phyloP scores from a whole-genome alignment of 2,888 invertebrate species.

The Schizaphis graminum region DNA sequence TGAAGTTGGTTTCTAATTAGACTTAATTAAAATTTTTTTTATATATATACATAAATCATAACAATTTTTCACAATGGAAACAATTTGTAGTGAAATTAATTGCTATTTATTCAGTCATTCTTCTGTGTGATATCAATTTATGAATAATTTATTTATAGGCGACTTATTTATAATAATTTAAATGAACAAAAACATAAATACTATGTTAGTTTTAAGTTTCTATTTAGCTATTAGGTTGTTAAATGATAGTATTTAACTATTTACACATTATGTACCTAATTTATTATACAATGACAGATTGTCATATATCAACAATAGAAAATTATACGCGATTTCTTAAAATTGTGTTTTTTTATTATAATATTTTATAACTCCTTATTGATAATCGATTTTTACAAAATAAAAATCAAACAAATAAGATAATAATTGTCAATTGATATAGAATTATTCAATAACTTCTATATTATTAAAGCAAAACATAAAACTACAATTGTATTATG shows the following conservation, averaged over 20 bases:
- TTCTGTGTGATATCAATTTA: slow-evolving; percentile 65
- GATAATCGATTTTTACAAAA: not conserved
- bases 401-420: not conserved
- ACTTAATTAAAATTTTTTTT: slow-evolving; percentile 35
- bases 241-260: slow-evolving; percentile 62
- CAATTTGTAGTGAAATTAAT: slow-evolving; percentile 59
- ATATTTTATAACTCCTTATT: slow-evolving; percentile 16
- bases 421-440: not conserved
- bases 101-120: slow-evolving; percentile 66
- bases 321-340: slow-evolving; percentile 64
- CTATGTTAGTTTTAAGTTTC: slow-evolving; percentile 62
- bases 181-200: slow-evolving; percentile 58
- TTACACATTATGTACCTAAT: slow-evolving; percentile 64
- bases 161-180: slow-evolving; percentile 62
- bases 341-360: slow-evolving; percentile 32
- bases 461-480: not conserved
- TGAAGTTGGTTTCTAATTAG: slow-evolving; percentile 46
- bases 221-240: slow-evolving; percentile 63
- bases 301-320: slow-evolving; percentile 60
- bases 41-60: slow-evolving; percentile 44
- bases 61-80: slow-evolving; percentile 41
- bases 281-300: slow-evolving; percentile 58
- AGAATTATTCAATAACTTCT: not conserved
- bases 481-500: not conserved
- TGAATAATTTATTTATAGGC: slow-evolving; percentile 62